Evolutionary conservation across 2,113 vertebrate species (phyloP), one percentile per base, ranked within the genome.

Genomic region (Rhea pennata): DNA sequence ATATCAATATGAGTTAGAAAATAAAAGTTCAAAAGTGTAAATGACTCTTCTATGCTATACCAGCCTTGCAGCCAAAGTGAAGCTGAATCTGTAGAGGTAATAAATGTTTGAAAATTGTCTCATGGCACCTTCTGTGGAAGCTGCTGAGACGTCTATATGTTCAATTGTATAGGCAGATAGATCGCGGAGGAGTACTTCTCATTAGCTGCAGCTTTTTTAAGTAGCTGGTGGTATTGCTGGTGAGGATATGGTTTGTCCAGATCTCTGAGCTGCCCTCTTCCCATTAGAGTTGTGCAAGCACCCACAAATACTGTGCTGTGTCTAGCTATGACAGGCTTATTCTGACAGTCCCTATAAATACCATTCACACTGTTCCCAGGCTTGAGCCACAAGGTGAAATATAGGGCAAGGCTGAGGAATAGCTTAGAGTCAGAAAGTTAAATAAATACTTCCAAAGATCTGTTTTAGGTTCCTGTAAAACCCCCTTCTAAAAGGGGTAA

Each of bases 291-390:
- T 24, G 40, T 51, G 46, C 27, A 72, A 58, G 58, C 7, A 65
- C 62, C 9, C 36, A 6, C 36, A 31, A 27, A n/a, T 0, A 1
- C 12, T 0, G 0, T 0, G 1, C 4, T 46, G 40, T 11, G 24
- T 31, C 46, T 29, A 50, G n/a, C 15, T 39, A 16, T 81, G 70
- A 15, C 8, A 23, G 56, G 17, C 23, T 48, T 20, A 17, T 50
- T 27, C 11, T 42, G 22, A 3, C 23, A 23, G 39, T 4, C 0
- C 0, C 12, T 51, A 21, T 1, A 5, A 36, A 36, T 36, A 36
- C 59, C 3, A 1, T 48, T 15, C 24, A 14, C 5, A 0, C 20
- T 58, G 36, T 27, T 62, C 22, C 36, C 27, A 64, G 88, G 65
- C 6, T 5, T 15, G 23, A 88, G 54, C 24, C 12, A 2, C 40